Evolutionary conservation across 1,140 invertebrate species (phyloP), one percentile per base, ranked within the genome.

Genomic region (Idris sp.): DNA sequence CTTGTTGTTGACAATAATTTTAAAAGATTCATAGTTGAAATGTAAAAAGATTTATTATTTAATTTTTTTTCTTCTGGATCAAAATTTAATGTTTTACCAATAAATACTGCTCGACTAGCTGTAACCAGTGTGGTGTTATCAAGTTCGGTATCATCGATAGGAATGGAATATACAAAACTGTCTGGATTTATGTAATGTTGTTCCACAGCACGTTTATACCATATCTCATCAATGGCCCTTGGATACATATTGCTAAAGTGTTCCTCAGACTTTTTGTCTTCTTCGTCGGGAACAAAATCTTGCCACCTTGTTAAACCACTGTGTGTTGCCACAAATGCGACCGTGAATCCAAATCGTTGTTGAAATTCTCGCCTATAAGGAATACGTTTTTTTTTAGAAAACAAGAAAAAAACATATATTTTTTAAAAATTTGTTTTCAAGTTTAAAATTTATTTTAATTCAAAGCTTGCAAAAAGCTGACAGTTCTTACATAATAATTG

Each of bases 191-290:
- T 86, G 78, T 92, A 93, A 85, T 96, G 91, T 69, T 96, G 94
- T 74, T 98, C 96, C 0, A 98, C 96, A 0, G 97, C 96, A 38
- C 96, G 89, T 71, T 93, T 92, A 83, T 99, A 99, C 94, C 96
- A 98, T 4, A 95, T 90, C 83, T 98, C 96, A 81, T 98, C 95
- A 31, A 96, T 96, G 0, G 96, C 93, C 43, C 91, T 78, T 0
- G 84, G 71, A 53, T 88, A 79, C 36, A 84, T 40, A 6, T 79
- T 81, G 33, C 84, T 85, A 31, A 88, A 88, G 28, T 86, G 85
- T 16, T 87, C 81, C 0, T 83, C 79, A 0, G 79, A 62, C 4
- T 76, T 41, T 15, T 69, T 46, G 0, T 31, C 13, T 0, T 86
- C 78, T 3, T 86, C 81, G 14, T 84, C 80, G n/a, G 79, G 7